Evolutionary conservation across 2,113 vertebrate species (phyloP).

Genomic region (Zingel zingel): DNA sequence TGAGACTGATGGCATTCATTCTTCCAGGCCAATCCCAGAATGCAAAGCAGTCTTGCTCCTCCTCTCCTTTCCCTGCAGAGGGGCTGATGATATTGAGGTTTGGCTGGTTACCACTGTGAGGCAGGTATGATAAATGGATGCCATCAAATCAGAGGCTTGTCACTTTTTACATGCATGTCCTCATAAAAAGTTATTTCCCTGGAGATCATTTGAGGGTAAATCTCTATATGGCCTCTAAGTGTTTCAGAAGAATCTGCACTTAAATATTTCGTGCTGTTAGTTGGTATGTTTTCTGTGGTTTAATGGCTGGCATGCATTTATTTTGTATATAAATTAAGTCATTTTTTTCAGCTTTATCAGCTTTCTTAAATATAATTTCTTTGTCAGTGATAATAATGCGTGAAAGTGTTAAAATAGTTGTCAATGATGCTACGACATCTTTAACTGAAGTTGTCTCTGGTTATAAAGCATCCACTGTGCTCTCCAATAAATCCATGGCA

Average conservation of each 20-base stretch:
- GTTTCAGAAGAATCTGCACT: not conserved
- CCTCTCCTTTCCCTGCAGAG: conserved; percentile 23
- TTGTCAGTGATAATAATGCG: not conserved
- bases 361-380: not conserved
- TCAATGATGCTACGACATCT: not conserved
- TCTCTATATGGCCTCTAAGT: not conserved
- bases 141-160: conserved; percentile 45
- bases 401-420: not conserved
- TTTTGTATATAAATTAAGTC: not conserved
- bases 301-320: not conserved
- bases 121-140: conserved; percentile 46
- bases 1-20: conserved; percentile 61
- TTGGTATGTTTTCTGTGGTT: not conserved
- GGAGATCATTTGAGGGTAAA: not conserved
- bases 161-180: conserved; percentile 23
- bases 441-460: not conserved
- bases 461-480: not conserved
- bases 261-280: not conserved
- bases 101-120: conserved; percentile 17
- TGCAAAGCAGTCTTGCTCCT: conserved; percentile 19
- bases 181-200: conserved; percentile 37
- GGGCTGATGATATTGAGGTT: conserved; percentile 11
- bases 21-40: conserved; percentile 60
- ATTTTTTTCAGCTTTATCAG: not conserved
- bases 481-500: not conserved